Evolutionary conservation across 2,888 invertebrate genomes (phyloP).

Genomic region (Cheilosia impressa): DNA sequence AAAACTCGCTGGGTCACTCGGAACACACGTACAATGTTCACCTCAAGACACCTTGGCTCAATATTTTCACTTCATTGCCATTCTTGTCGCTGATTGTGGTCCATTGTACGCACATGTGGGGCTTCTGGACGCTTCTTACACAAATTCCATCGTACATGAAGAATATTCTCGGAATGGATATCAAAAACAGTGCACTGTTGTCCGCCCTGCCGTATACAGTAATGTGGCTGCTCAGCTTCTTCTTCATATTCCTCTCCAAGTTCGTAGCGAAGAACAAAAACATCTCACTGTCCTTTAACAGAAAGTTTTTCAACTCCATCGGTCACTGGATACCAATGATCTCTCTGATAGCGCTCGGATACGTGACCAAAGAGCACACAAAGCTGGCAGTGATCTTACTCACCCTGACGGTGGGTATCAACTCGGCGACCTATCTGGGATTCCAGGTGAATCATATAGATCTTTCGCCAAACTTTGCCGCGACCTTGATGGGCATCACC

Average conservation of each 20-base stretch:
- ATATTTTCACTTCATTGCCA: constrained; percentile 90
- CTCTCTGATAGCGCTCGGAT: constrained; percentile 87
- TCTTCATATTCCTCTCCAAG: constrained; percentile 89
- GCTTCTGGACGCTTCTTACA: constrained; percentile 92
- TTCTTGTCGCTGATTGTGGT: constrained; percentile 90
- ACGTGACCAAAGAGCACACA: constrained; percentile 82
- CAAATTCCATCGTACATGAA: constrained; percentile 92
- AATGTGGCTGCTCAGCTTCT: constrained; percentile 89
- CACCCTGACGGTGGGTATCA: constrained; percentile 89
- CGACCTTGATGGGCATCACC: constrained; percentile 93
- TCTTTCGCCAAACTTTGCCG: constrained; percentile 92
- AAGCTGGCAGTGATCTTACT: constrained; percentile 87
- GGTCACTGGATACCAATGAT: constrained; percentile 89
- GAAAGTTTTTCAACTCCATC: constrained; percentile 85
- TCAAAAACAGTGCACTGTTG: constrained; percentile 88
- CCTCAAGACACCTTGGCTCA: constrained; percentile 88
- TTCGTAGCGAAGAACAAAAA: constrained; percentile 79
- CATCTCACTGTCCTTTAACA: constrained; percentile 81
- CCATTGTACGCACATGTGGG: constrained; percentile 90
- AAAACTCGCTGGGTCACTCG: constrained; percentile 85
- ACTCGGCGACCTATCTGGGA: constrained; percentile 90
- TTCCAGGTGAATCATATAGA: constrained; percentile 94
- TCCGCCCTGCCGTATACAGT: constrained; percentile 90
- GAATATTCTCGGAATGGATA: constrained; percentile 88
- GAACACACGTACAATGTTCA: constrained; percentile 77